Evolutionary conservation across 2,888 invertebrate genomes (phyloP), one percentile per base, ranked within the genome.

Genomic region (Phoenoteleia sp.): DNA sequence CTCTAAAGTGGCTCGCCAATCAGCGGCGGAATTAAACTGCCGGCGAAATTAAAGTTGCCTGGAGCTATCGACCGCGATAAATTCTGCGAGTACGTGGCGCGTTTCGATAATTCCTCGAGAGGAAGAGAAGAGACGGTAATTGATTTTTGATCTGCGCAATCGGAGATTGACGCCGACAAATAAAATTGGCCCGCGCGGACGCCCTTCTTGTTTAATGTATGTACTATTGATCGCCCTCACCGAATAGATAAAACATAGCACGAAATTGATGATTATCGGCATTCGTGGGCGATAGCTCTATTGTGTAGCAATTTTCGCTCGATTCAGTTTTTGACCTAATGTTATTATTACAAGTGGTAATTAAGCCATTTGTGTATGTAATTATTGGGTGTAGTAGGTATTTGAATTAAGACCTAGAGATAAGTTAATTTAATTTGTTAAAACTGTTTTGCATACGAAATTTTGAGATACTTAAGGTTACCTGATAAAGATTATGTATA

Each of bases 291-390:
- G 45, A 58, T 42, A 76, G 54, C 74, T 39, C 45, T 33, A 49
- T 58, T 33, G 36, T 29, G 13, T 77, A 47, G 52, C 60, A 77
- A 69, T 69, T 77, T 60, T 49, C 36, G 52, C 39, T 21, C n/a
- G 67, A 75, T 69, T 77, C 49, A 69, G 42, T 69, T 77, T 69
- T 69, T 60, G 33, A 77, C 58, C n/a, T n/a, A n/a, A n/a, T n/a
- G n/a, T n/a, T n/a, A n/a, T n/a, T n/a, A n/a, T n/a, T n/a, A n/a
- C n/a, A n/a, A n/a, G n/a, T n/a, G n/a, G n/a, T n/a, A n/a, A n/a
- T n/a, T n/a, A n/a, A n/a, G n/a, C n/a, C n/a, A n/a, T n/a, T n/a
- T n/a, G n/a, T n/a, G n/a, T n/a, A n/a, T n/a, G n/a, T n/a, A n/a
- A n/a, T n/a, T n/a, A n/a, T n/a, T n/a, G n/a, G n/a, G n/a, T n/a